These are phyloP conservation scores for Cactoblastis cactorum DNA, from an alignment of 2,888 invertebrate species.

Conservation along the genomic window DNA sequence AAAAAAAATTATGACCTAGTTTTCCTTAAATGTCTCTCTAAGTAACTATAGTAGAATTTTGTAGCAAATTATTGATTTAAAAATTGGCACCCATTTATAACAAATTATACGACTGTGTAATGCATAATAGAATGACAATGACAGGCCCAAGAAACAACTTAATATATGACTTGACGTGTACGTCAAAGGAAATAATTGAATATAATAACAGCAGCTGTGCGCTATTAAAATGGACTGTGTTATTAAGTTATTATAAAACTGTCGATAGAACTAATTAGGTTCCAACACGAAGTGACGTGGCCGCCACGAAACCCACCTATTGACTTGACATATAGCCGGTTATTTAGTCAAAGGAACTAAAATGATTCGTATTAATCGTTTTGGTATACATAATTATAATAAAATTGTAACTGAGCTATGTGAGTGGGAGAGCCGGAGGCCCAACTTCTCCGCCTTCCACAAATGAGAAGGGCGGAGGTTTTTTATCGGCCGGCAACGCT, in stretches of 20 bases:
- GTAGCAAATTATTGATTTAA: neutral
- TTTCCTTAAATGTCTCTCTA: neutral
- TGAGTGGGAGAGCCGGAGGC: no score
- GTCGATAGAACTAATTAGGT: neutral
- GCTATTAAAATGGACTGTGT: neutral
- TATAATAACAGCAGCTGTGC: neutral
- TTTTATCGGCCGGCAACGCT: no score
- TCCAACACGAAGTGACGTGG: neutral
- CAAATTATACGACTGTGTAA: neutral
- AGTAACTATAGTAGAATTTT: no score
- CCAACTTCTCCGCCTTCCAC: no score
- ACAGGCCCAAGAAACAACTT: neutral
- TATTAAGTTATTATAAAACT: slow-evolving; percentile 7
- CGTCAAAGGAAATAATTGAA: neutral
- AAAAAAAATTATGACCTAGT: neutral
- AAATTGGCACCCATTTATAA: neutral
- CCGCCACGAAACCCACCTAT: neutral
- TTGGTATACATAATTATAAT: neutral
- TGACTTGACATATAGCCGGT: neutral
- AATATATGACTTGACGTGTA: neutral
- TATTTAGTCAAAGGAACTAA: neutral
- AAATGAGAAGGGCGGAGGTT: no score
- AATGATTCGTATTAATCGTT: neutral
- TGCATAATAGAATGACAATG: neutral
- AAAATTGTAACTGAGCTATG: no score